A percentile compares a stretch with the other conserved stretches of the same genome.
Conservation (phyloP, 1,140 invertebrate genomes). For the Prorops nasuta region DNA sequence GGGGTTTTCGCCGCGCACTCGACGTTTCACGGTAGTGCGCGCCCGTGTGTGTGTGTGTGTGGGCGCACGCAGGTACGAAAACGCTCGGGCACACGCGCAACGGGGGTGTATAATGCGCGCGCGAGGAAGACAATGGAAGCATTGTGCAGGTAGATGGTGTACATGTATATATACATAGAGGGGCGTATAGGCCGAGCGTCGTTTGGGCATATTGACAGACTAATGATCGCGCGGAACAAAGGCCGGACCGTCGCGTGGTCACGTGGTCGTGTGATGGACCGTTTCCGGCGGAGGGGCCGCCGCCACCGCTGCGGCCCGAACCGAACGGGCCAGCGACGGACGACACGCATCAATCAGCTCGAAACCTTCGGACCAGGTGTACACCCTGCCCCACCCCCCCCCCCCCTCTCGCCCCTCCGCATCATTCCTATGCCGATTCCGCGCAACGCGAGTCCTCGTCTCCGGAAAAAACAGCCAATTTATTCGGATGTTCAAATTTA, state of each 20-base stretch:
- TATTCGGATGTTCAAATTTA: neutral
- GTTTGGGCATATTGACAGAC: constrained; percentile 57
- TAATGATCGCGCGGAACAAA: constrained; percentile 55
- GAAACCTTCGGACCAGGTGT: constrained; percentile 27
- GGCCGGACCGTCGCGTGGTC: constrained; percentile 51
- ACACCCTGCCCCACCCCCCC: no score
- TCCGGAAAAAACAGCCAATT: constrained; percentile 10
- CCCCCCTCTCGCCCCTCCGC: constrained; percentile 17
- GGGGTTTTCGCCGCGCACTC: no score
- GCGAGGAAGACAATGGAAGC: constrained; percentile 51
- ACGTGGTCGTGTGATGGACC: constrained; percentile 55
- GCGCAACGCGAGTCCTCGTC: constrained; percentile 3
- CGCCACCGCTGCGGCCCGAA: constrained; percentile 34
- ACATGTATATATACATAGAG: constrained; percentile 17
- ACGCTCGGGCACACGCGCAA: constrained; percentile 46
- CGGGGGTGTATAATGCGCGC: constrained; percentile 50
- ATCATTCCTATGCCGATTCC: constrained; percentile 9
- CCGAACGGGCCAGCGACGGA: constrained; percentile 29
- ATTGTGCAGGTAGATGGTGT: constrained; percentile 51
- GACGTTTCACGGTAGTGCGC: no score
- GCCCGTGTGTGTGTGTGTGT: no score
- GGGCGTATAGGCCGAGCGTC: constrained; percentile 42
- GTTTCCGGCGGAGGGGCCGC: constrained; percentile 47
- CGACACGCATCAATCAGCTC: constrained; percentile 48
- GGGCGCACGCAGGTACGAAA: no score